Conservation (phyloP, 2,888 invertebrate genomes). For the Tanypteryx hageni region DNA sequence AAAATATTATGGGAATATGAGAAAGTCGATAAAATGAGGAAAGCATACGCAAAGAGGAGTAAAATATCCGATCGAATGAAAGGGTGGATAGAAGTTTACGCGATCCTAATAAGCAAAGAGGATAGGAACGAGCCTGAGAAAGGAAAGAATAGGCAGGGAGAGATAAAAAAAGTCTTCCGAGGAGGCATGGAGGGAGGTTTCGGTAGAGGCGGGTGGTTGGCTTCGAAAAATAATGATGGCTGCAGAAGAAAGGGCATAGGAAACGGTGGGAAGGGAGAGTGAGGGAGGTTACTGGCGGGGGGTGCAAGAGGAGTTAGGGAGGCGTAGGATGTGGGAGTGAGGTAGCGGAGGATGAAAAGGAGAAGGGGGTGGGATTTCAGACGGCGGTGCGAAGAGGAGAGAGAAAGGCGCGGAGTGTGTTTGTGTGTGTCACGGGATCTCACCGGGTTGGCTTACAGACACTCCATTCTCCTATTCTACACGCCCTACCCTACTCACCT, state of each 20-base stretch:
- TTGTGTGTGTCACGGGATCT: constrained; percentile 38
- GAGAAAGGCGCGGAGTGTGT: constrained; percentile 24
- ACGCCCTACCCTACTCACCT: background rate
- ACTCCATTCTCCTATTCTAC: constrained; percentile 4
- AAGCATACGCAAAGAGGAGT: background rate
- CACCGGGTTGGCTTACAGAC: constrained; percentile 58
- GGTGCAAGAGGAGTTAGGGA: background rate
- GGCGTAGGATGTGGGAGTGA: background rate
- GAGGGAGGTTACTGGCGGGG: constrained; percentile 30
- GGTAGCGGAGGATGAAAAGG: constrained; percentile 46
- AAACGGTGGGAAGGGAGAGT: background rate
- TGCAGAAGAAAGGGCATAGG: constrained; percentile 48
- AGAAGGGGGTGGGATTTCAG: background rate
- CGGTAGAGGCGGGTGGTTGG: constrained; percentile 29
- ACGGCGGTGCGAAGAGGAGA: background rate
- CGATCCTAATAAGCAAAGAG: background rate
- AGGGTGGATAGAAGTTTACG: background rate
- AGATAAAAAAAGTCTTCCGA: background rate
- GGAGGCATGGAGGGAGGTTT: background rate
- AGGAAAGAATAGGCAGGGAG: background rate
- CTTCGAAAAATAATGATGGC: constrained; percentile 47
- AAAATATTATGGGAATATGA: too few relatives aligned
- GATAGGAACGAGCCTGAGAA: background rate
- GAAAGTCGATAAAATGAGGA: background rate
- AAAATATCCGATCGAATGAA: background rate